Percentiles rank a stretch among this genome's conserved stretches.
These are phyloP conservation scores for Alosa sapidissima DNA, from an alignment of 2,797 vertebrate species.

Conservation along the genomic window DNA sequence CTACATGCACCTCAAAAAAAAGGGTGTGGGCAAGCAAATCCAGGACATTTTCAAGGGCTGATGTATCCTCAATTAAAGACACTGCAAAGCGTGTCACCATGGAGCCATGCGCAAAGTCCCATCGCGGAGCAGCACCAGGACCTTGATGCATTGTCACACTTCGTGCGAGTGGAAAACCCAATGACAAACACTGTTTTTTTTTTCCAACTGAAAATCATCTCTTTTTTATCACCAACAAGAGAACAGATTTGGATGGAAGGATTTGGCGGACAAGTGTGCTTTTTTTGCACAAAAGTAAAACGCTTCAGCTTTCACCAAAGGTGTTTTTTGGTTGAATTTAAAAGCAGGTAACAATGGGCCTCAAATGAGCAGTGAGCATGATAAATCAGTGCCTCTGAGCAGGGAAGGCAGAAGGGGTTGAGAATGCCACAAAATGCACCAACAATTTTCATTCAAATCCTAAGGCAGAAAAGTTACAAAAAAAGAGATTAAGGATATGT, in stretches of 20 bases:
- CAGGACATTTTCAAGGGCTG: conserved; percentile 25
- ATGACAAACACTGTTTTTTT: neutral
- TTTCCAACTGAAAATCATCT: neutral
- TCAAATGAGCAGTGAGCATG: neutral
- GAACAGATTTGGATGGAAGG: neutral
- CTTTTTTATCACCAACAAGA: neutral
- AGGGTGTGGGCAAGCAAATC: neutral
- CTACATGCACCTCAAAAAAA: neutral
- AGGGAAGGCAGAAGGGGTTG: neutral
- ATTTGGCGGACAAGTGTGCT: neutral
- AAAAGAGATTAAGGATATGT: neutral
- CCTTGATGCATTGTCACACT: neutral
- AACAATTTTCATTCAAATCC: neutral
- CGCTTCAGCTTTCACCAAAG: neutral
- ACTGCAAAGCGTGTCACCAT: neutral
- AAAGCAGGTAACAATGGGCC: neutral
- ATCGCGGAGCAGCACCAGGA: neutral
- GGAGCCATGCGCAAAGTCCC: conserved; percentile 6
- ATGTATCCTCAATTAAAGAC: conserved; percentile 16
- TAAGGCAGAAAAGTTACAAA: neutral
- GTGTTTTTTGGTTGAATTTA: neutral
- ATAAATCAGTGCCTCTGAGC: neutral
- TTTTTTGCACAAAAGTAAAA: neutral
- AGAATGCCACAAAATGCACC: neutral
- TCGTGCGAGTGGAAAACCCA: neutral